A percentile compares a stretch with the other conserved stretches of the same genome.
Conservation (phyloP, 2,113 vertebrate species). For the Phalacrocorax aristotelis region DNA sequence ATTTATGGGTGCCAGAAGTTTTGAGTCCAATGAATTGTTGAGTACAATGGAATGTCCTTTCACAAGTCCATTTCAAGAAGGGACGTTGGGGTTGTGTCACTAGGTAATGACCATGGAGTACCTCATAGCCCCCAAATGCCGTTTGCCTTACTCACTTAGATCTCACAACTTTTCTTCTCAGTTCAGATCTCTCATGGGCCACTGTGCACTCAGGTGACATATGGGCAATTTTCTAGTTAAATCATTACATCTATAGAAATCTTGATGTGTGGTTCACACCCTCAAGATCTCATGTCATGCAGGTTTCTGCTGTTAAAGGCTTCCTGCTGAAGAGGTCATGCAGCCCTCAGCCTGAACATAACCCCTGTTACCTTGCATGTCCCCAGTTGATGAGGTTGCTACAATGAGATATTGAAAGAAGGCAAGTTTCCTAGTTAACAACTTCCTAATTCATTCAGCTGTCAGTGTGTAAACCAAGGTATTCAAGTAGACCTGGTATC, state of each 20-base stretch:
- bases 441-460: background rate
- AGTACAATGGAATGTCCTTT: background rate
- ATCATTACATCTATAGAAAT: background rate
- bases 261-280: background rate
- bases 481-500: background rate
- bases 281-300: fast-evolving
- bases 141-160: background rate
- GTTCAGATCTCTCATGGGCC: background rate
- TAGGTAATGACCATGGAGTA: background rate
- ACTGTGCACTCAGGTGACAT: background rate
- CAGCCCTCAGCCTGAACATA: background rate
- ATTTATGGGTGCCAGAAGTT: background rate
- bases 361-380: background rate
- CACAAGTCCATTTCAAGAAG: background rate
- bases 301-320: background rate
- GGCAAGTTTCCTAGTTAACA: background rate
- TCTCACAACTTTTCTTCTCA: background rate
- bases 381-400: background rate
- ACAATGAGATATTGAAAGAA: background rate
- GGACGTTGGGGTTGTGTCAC: background rate
- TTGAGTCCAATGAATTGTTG: background rate
- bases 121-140: background rate
- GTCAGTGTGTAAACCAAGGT: background rate
- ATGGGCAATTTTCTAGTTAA: background rate
- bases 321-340: background rate